Evolutionary conservation across 2,797 vertebrate genomes (phyloP), one percentile per base, ranked within the genome.

Genomic region (Gorsachius magnificus): DNA sequence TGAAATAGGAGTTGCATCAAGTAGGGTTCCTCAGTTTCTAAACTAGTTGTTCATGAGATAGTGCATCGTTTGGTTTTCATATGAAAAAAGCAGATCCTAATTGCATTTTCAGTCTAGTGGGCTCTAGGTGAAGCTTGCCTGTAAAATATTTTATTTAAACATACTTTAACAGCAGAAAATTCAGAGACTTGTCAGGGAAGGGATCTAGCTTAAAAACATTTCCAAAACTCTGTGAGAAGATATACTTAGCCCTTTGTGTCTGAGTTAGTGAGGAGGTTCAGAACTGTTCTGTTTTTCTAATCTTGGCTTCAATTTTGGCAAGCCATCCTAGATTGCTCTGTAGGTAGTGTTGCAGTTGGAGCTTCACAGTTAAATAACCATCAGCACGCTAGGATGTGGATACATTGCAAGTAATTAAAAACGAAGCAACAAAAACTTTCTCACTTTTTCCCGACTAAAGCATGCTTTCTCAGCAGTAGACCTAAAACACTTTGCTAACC

Each of bases 381-480:
- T 35, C 54, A 36, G 58, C 38, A 14, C 35, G 4, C 10, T 12
- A 29, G 29, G 9, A 9, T 28, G 31, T 56, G 60, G 53, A n/a
- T 71, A 21, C 16, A 11, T 75, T 1, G 0, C 38, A 43, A 86
- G 58, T 87, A 94, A 95, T 93, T 95, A 91, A 93, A 89, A 94
- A 79, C 17, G 45, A 91, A 87, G 68, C 35, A 58, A 36, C 45
- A 76, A 69, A 69, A 92, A 87, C 41, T 77, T 65, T 19, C 83
- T 45, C 21, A 3, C 83, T 95, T 89, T 83, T 69, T 87, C 66
- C 91, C 83, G 69, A 81, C 71, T 70, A 22, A 63, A 94, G 75
- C 57, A 16, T 96, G 89, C 89, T 93, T 97, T 93, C 95, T 97
- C 88, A 97, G 90, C 88, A 95, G 8, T 29, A 94, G 92, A 97